These are phyloP conservation scores for Eremobia ochroleuca DNA, from an alignment of 2,888 invertebrate species.

Conservation along the genomic window DNA sequence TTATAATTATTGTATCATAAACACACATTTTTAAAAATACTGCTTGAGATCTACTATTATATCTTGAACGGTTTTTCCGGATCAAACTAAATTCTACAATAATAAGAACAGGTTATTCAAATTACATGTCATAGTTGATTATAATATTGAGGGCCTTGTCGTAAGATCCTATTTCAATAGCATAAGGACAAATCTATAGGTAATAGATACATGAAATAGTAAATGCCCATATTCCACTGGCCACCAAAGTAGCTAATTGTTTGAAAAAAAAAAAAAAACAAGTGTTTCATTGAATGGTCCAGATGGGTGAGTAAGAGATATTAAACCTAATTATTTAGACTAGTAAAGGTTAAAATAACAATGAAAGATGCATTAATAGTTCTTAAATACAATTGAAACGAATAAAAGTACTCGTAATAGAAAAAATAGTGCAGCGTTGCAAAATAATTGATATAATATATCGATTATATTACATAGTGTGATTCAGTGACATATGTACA, in stretches of 20 bases:
- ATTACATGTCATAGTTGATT: constrained; percentile 7
- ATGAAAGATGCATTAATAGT: background rate
- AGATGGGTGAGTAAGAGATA: no score
- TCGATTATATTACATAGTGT: background rate
- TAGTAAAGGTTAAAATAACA: background rate
- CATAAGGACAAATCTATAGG: constrained; percentile 1
- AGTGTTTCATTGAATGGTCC: background rate
- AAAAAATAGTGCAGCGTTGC: background rate
- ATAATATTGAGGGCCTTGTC: constrained; percentile 10
- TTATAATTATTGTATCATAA: constrained; percentile 31
- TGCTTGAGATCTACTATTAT: constrained; percentile 50
- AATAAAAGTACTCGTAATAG: background rate
- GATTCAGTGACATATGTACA: background rate
- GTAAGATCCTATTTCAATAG: background rate
- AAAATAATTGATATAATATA: constrained; percentile 8
- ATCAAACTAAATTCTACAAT: constrained; percentile 15
- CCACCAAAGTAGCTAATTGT: background rate
- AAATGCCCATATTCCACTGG: background rate
- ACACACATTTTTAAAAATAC: constrained; percentile 46
- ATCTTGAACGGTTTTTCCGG: constrained; percentile 28
- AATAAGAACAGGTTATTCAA: constrained; percentile 35
- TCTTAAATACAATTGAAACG: background rate
- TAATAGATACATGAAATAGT: constrained; percentile 13
- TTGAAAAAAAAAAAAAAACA: background rate
- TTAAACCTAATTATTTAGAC: constrained; percentile 7